phyloP scores from a whole-genome alignment of 2,113 vertebrate species.

The Monopterus albus region DNA sequence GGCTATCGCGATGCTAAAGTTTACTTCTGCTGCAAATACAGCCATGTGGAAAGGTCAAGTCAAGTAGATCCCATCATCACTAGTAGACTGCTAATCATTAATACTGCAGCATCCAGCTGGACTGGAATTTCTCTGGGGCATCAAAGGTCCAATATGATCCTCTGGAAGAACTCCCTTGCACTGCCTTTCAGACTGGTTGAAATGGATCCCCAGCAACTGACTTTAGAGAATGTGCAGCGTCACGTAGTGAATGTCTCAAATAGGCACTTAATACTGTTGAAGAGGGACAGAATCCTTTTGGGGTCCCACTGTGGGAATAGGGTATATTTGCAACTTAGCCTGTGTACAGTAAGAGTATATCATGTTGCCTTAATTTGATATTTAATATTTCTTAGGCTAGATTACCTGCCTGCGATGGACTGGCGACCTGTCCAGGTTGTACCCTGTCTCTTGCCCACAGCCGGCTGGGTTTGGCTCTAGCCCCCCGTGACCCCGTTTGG shows the following conservation, averaged over 20 bases:
- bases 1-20: constrained; percentile 67
- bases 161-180: constrained; percentile 46
- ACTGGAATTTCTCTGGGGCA: constrained; percentile 58
- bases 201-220: constrained; percentile 50
- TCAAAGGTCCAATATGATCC: constrained; percentile 60
- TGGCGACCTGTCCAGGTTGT: too few relatives aligned
- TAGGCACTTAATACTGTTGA: constrained; percentile 54
- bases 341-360: constrained; percentile 6
- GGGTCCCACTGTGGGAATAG: constrained; percentile 32
- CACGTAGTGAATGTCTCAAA: constrained; percentile 54
- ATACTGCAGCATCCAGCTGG: constrained; percentile 54
- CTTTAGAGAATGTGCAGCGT: constrained; percentile 30
- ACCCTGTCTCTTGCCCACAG: too few relatives aligned
- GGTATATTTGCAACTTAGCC: constrained; percentile 17
- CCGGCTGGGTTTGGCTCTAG: too few relatives aligned
- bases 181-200: constrained; percentile 32
- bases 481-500: too few relatives aligned
- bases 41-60: constrained; percentile 73
- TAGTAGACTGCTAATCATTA: constrained; percentile 63
- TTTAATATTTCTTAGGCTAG: neutral
- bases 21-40: constrained; percentile 66
- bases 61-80: constrained; percentile 60
- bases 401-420: neutral
- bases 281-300: constrained; percentile 50
- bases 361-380: neutral